These are phyloP conservation scores for Zygothrica quintamaculata DNA, from an alignment of 2,888 invertebrate species.

Conservation along the genomic window DNA sequence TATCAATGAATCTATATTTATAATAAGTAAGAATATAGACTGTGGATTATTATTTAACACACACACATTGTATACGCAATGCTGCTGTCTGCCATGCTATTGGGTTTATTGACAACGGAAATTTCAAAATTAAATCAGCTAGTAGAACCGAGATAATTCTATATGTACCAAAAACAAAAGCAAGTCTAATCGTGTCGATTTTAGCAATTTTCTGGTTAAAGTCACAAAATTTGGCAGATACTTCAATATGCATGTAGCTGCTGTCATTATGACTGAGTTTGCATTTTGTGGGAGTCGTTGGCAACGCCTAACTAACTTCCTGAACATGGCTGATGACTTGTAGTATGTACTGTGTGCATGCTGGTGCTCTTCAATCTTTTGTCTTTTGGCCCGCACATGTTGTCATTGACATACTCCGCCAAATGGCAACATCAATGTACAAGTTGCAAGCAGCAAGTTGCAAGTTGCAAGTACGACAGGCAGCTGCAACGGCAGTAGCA, in stretches of 20 bases:
- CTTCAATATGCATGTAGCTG: slow-evolving; percentile 61
- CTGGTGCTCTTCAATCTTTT: slow-evolving; percentile 65
- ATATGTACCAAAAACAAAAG: too few species aligned
- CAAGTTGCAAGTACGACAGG: not conserved
- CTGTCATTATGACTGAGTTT: slow-evolving; percentile 65
- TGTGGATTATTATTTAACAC: too few species aligned
- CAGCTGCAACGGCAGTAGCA: slow-evolving; percentile 11
- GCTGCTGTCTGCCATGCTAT: too few species aligned
- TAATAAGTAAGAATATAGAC: too few species aligned
- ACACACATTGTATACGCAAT: too few species aligned
- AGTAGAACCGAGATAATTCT: too few species aligned
- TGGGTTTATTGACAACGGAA: too few species aligned
- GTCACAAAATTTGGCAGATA: too few species aligned
- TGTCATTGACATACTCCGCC: slow-evolving; percentile 70
- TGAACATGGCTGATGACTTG: slow-evolving; percentile 76
- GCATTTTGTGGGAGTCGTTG: slow-evolving; percentile 32
- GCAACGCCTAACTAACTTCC: slow-evolving; percentile 74
- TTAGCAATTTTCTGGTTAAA: too few species aligned
- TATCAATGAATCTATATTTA: too few species aligned
- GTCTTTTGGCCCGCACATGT: slow-evolving; percentile 61
- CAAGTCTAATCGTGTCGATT: too few species aligned
- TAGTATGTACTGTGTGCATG: slow-evolving; percentile 50
- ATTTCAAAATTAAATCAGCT: too few species aligned
- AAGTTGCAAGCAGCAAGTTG: slow-evolving; percentile 24
- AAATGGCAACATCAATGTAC: slow-evolving; percentile 57